These are phyloP conservation scores for Polymixis lichenea DNA, from an alignment of 2,888 invertebrate species.

Conservation along the genomic window DNA sequence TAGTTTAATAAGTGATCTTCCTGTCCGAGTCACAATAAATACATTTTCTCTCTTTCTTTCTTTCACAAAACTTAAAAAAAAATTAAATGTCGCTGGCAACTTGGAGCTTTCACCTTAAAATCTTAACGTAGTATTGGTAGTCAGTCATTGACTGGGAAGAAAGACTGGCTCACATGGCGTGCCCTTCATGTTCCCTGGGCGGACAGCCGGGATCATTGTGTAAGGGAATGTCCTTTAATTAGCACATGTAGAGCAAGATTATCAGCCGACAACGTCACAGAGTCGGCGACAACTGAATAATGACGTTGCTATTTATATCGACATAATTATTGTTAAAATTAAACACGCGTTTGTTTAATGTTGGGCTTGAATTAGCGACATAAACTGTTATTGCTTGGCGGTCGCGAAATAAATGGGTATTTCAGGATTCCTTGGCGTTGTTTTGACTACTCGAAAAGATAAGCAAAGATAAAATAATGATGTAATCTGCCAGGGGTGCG, in stretches of 20 bases:
- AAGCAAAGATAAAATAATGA: neutral
- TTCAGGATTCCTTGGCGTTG: constrained; percentile 12
- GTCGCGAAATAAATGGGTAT: constrained; percentile 26
- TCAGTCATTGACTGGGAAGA: constrained; percentile 83
- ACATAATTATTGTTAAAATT: constrained; percentile 72
- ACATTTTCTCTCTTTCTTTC: too few species aligned
- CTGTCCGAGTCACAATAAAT: too few species aligned
- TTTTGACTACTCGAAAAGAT: neutral
- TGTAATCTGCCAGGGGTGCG: too few species aligned
- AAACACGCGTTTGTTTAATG: constrained; percentile 58
- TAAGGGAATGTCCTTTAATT: constrained; percentile 85
- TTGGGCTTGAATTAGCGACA: constrained; percentile 24
- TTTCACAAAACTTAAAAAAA: too few species aligned
- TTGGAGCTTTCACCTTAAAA: constrained; percentile 58
- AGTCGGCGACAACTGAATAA: constrained; percentile 85
- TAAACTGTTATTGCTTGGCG: constrained; percentile 35
- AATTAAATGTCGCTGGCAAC: too few species aligned
- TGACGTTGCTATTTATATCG: constrained; percentile 77
- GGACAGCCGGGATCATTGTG: constrained; percentile 88
- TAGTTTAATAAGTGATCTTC: too few species aligned
- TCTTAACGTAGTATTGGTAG: constrained; percentile 82
- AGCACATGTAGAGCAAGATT: constrained; percentile 88
- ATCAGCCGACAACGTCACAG: constrained; percentile 82
- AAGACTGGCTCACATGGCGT: constrained; percentile 80
- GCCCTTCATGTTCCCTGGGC: constrained; percentile 76